A percentile compares a stretch with the other conserved stretches of the same genome.
phyloP scores from a whole-genome alignment of 1,140 invertebrate species.

The Lanistes nyassanus region DNA sequence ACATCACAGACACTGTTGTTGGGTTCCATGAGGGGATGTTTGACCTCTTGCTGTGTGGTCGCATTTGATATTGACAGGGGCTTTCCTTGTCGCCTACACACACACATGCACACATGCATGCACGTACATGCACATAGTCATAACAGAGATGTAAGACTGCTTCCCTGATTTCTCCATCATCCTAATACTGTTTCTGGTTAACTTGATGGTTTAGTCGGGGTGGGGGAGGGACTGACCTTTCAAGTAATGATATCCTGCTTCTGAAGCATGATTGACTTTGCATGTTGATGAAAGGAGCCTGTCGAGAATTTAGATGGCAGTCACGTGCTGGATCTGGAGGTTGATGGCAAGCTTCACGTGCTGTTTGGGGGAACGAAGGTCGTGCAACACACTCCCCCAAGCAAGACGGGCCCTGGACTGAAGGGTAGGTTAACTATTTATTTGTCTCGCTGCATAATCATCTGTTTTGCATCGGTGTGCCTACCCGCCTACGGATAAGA shows the following conservation, averaged over 20 bases:
- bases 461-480: neutral
- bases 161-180: too few species aligned
- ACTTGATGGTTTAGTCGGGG: too few species aligned
- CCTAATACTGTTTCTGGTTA: too few species aligned
- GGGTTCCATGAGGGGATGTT: neutral
- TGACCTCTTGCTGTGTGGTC: too few species aligned
- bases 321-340: conserved; percentile 82
- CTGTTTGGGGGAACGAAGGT: conserved; percentile 96
- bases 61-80: too few species aligned
- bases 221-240: too few species aligned
- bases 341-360: conserved; percentile 92
- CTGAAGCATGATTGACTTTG: too few species aligned
- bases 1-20: neutral
- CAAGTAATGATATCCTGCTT: too few species aligned
- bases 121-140: too few species aligned
- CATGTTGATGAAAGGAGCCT: conserved; percentile 75
- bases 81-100: too few species aligned
- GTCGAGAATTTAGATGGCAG: conserved; percentile 79
- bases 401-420: conserved; percentile 59
- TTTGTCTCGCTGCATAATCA: conserved; percentile 1
- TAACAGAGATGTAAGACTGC: too few species aligned
- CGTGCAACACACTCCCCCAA: conserved; percentile 66
- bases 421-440: conserved; percentile 51
- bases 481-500: neutral
- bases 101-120: too few species aligned